These are phyloP conservation scores for Triplophysa bombifrons DNA, from an alignment of 2,797 vertebrate species.

Conservation along the genomic window DNA sequence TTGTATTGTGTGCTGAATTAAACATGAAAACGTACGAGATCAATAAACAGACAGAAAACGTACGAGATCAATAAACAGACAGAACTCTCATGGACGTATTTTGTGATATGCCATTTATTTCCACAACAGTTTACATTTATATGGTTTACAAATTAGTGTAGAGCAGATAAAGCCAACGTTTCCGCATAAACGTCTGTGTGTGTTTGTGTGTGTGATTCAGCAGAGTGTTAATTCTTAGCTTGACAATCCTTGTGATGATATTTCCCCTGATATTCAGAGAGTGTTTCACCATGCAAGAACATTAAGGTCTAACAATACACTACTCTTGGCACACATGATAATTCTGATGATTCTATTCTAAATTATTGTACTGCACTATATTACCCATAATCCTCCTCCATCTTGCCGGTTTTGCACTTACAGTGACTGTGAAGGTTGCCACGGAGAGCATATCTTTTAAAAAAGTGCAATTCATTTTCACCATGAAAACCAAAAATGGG, in stretches of 20 bases:
- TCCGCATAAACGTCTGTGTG: slow-evolving; percentile 63
- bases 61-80: slow-evolving; percentile 22
- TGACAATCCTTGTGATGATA: slow-evolving; percentile 25
- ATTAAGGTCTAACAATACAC: slow-evolving; percentile 36
- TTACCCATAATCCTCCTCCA: slow-evolving; percentile 16
- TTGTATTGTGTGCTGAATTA: background rate
- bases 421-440: slow-evolving; percentile 13
- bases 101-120: slow-evolving; percentile 88
- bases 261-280: slow-evolving; percentile 31
- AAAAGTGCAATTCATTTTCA: background rate
- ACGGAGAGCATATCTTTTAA: slow-evolving; percentile 2
- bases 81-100: slow-evolving; percentile 31
- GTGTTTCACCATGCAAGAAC: slow-evolving; percentile 37
- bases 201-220: background rate
- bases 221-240: slow-evolving; percentile 47
- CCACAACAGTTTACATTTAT: slow-evolving; percentile 91
- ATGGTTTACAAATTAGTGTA: slow-evolving; percentile 86
- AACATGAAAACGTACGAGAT: background rate
- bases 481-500: background rate
- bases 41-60: slow-evolving; percentile 8
- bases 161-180: slow-evolving; percentile 77
- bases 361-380: slow-evolving; percentile 41
- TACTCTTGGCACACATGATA: slow-evolving; percentile 21
- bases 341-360: slow-evolving; percentile 29
- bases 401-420: background rate